Conservation (phyloP, 1,140 invertebrate genomes). For the Zophobas atratus region DNA sequence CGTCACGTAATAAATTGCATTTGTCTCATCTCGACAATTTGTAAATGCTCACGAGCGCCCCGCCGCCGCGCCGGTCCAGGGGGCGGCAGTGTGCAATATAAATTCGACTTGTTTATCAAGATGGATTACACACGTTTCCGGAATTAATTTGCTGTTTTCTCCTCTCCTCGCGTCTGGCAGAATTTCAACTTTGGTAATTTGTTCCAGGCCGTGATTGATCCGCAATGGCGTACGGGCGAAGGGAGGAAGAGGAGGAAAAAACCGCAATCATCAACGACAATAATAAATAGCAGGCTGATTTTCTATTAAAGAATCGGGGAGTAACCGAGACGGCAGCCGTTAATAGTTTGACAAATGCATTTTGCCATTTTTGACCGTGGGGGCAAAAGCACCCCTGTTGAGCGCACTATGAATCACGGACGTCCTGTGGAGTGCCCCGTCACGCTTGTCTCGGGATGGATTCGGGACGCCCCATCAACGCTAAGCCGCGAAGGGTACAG, state of each 20-base stretch:
- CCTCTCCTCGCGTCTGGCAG: constrained; percentile 7
- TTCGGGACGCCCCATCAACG: not conserved
- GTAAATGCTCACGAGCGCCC: constrained; percentile 35
- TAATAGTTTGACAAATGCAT: constrained; percentile 48
- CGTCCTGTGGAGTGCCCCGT: constrained; percentile 39
- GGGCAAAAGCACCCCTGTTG: constrained; percentile 21
- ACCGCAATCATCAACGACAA: constrained; percentile 28
- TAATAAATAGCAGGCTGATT: constrained; percentile 36
- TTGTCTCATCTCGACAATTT: constrained; percentile 44
- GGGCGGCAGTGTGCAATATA: constrained; percentile 21
- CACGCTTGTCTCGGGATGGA: constrained; percentile 34
- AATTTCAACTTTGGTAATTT: constrained; percentile 42
- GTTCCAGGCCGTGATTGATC: constrained; percentile 35
- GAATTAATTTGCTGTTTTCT: constrained; percentile 47
- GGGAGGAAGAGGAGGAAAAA: constrained; percentile 12
- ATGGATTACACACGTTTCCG: constrained; percentile 46
- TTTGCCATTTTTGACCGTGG: constrained; percentile 44
- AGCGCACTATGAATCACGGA: constrained; percentile 44
- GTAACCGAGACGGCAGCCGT: constrained; percentile 20
- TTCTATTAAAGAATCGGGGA: constrained; percentile 34
- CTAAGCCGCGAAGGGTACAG: too few species aligned
- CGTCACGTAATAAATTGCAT: constrained; percentile 46
- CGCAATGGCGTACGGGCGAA: not conserved
- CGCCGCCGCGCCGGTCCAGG: not conserved
- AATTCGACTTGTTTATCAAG: constrained; percentile 48